Evolutionary conservation across 2,797 vertebrate species (phyloP), one percentile per base, ranked within the genome.

Genomic region (Chloroceryle amazona): DNA sequence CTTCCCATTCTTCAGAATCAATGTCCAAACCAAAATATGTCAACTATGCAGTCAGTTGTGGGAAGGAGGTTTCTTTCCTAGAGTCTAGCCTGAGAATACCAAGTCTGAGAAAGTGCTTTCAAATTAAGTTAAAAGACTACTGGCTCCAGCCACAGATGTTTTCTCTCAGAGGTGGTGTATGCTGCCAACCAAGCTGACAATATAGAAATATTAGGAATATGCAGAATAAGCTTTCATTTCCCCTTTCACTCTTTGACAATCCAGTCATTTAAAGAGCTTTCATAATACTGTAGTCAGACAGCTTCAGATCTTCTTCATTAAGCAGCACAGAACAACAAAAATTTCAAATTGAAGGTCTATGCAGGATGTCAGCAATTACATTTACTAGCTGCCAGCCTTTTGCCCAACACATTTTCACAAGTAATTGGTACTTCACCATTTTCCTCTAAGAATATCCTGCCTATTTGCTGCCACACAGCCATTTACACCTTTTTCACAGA

Each of bases 1-100:
- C 51, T 90, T 90, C 60, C 13, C 13, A 58, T 26, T 87, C 65
- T 41, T 63, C 19, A 86, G 61, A 92, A 88, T 54, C 35, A 90
- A 20, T 51, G 33, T 73, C 51, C 71, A 92, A 95, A 95, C 60
- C 67, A 84, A 96, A 95, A 70, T 93, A 94, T 89, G 66, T 65
- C 5, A 44, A 31, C 31, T 87, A 93, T 88, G 74, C 33, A 83
- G 55, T 61, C 46, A 73, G 37, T 26, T 93, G 62, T 93, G 93
- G 66, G 87, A 86, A 95, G 91, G 85, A 94, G 19, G 37, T 67
- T 83, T 93, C 65, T 52, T 86, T 86, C 72, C 70, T 90, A 55
- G 39, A 84, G 42, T 44, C 46, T 81, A 91, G 44, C 66, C 51
- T 11, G 25, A 35, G 62, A 90, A 90, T 88, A 84, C 57, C 47